phyloP scores from a whole-genome alignment of 2,797 vertebrate genomes.

The Novumbra hubbsi region DNA sequence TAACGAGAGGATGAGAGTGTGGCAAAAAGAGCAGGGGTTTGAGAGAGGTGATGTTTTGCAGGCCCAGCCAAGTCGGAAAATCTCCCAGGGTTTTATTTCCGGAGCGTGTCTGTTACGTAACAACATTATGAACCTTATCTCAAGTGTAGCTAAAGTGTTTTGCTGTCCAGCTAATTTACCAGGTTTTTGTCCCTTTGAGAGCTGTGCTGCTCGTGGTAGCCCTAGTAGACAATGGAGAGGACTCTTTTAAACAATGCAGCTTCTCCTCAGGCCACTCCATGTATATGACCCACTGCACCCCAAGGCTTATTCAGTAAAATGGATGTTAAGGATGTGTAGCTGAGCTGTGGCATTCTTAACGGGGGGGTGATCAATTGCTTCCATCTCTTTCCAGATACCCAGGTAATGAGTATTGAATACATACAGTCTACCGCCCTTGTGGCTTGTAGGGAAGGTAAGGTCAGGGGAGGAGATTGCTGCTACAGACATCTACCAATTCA shows the following conservation, averaged over 20 bases:
- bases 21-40: not conserved
- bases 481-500: slow-evolving; percentile 56
- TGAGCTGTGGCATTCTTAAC: not conserved
- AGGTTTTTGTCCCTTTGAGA: slow-evolving; percentile 18
- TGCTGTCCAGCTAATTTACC: slow-evolving; percentile 17
- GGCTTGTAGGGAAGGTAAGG: not conserved
- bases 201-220: not conserved
- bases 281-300: not conserved
- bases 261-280: not conserved
- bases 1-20: slow-evolving; percentile 10
- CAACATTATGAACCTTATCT: slow-evolving; percentile 11
- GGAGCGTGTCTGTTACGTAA: slow-evolving; percentile 2
- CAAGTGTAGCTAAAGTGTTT: slow-evolving; percentile 21
- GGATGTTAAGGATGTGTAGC: not conserved
- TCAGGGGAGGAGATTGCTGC: not conserved
- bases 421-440: not conserved
- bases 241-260: not conserved
- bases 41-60: not conserved
- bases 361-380: not conserved
- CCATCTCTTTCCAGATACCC: not conserved
- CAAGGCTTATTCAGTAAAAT: not conserved
- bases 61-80: not conserved
- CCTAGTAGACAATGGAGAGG: not conserved
- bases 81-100: slow-evolving; percentile 14
- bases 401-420: slow-evolving; percentile 4